Evolutionary conservation across 2,888 invertebrate species (phyloP).

Genomic region (Pyrrhopygopsis socrates): DNA sequence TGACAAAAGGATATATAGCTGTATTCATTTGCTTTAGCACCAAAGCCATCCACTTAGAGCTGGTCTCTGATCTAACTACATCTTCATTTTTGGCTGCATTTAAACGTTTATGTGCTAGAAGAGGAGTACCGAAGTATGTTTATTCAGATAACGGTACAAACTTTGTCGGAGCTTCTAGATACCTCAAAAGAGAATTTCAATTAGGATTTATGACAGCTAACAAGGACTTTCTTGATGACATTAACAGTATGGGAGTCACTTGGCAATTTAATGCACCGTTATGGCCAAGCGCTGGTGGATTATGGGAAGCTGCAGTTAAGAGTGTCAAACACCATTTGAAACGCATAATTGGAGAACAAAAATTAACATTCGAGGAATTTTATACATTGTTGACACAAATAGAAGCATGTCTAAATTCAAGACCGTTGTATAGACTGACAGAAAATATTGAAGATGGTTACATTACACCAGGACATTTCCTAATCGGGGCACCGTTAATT

Average conservation of each 20-base stretch:
- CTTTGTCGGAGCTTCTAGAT: not conserved
- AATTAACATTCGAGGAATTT: constrained; percentile 49
- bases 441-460: not conserved
- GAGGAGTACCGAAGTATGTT: not conserved
- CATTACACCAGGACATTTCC: not conserved
- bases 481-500: not conserved
- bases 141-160: not conserved
- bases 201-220: constrained; percentile 27
- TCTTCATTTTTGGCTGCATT: too few species aligned
- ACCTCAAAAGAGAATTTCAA: not conserved
- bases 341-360: constrained; percentile 48
- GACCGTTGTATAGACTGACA: not conserved
- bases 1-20: constrained; percentile 55
- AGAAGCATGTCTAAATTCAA: constrained; percentile 50
- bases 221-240: constrained; percentile 12
- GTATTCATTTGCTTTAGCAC: constrained; percentile 26
- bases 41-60: not conserved
- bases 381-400: constrained; percentile 50
- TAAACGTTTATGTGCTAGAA: too few species aligned
- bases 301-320: constrained; percentile 49
- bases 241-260: constrained; percentile 7
- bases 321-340: constrained; percentile 40
- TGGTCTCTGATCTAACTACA: not conserved
- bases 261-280: not conserved
- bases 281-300: constrained; percentile 44